Evolutionary conservation across 2,888 invertebrate genomes (phyloP), one percentile per base, ranked within the genome.

Genomic region (Meganola albula): DNA sequence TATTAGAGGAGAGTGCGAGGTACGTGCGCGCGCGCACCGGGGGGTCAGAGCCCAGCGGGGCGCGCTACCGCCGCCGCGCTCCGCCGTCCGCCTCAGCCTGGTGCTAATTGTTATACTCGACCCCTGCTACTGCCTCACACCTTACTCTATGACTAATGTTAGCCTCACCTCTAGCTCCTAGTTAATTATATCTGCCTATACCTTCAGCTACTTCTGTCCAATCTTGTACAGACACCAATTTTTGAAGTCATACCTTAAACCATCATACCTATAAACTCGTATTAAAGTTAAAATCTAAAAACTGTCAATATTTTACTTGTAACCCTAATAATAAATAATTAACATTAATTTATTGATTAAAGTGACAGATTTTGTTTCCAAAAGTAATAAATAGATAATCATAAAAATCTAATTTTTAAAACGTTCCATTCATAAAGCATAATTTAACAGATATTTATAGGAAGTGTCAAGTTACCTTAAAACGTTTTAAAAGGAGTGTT

Each of bases 1-100:
- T 77, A 79, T 76, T 66, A 65, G 54, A 55, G 43, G 53, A 54
- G 63, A 56, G 29, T n/a, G 18, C 54, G 60, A 50, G 53, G 44
- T 50, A 50, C 62, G 64, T 69, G 69, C 71, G 68, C 59, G 64
- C 39, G n/a, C 79, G 39, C 75, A 40, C 56, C 78, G 63, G 83
- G 83, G 70, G 64, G 63, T 40, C 78, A 73, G 77, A 80, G 67
- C 77, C 40, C 78, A 74, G 78, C 80, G 68, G 82, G 80, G 55
- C 66, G 63, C 65, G 78, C 83, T 82, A 82, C 82, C 67, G 82
- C 64, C 37, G 27, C 49, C 41, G 31, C 48, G 34, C 38, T 34
- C 31, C 58, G 32, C 45, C 34, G 24, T 28, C 28, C 37, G 37
- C 34, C 23, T 21, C 37, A 53, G 43, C 42, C 47, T 34, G 48